Evolutionary conservation across 2,113 vertebrate species (phyloP).

Genomic region (Corvus cornix): DNA sequence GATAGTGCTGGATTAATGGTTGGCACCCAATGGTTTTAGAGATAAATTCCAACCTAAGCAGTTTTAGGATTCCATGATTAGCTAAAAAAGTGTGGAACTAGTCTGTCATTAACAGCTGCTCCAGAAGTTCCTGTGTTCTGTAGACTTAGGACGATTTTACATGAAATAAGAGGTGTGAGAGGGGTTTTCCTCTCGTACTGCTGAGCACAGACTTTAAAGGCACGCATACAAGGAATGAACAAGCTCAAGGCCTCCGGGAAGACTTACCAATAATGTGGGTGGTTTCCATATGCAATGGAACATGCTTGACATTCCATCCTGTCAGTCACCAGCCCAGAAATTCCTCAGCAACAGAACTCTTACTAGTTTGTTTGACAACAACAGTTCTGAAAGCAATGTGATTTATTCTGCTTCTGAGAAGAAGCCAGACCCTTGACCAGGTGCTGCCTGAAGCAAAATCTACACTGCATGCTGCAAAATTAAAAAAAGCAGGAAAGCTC

Average conservation of each 20-base stretch:
- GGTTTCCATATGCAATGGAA: neutral
- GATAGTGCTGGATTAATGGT: neutral
- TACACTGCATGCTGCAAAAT: neutral
- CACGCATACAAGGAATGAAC: neutral
- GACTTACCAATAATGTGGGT: neutral
- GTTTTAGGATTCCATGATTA: neutral
- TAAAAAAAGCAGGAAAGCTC: neutral
- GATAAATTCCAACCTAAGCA: neutral
- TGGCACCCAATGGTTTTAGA: neutral
- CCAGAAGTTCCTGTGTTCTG: neutral
- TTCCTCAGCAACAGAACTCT: neutral
- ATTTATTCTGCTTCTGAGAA: neutral
- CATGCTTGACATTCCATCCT: neutral
- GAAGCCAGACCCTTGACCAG: neutral
- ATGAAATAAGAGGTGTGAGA: neutral
- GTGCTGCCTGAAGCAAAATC: neutral
- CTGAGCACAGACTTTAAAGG: neutral
- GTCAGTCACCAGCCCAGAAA: neutral
- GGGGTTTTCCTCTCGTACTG: neutral
- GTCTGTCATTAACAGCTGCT: neutral
- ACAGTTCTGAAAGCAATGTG: neutral
- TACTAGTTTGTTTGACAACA: neutral
- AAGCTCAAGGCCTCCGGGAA: neutral
- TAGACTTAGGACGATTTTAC: neutral
- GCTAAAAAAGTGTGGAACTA: neutral